phyloP scores from a whole-genome alignment of 2,113 vertebrate genomes.

The Australoheros scitulus region DNA sequence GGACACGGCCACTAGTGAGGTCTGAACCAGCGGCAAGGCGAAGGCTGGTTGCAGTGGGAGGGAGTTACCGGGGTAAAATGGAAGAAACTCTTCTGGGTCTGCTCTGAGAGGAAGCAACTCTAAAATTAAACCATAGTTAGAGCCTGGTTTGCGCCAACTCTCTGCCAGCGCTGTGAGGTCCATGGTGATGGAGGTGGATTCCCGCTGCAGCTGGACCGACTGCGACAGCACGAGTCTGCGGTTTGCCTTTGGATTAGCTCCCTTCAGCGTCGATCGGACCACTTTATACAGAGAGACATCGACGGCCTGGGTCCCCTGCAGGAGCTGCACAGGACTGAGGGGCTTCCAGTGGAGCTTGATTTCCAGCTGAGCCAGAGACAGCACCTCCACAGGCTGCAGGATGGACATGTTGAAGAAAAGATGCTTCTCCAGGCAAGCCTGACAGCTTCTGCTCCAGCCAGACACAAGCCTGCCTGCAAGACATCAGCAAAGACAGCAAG shows the following conservation, averaged over 20 bases:
- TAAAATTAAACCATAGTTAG: conserved; percentile 79
- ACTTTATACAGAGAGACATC: conserved; percentile 81
- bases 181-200: conserved; percentile 75
- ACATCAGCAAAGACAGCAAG: neutral
- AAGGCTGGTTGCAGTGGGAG: neutral
- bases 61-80: conserved; percentile 19
- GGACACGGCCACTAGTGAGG: conserved; percentile 85
- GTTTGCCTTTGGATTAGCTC: conserved; percentile 25
- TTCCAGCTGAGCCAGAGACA: conserved; percentile 87
- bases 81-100: conserved; percentile 15
- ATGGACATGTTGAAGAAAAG: conserved; percentile 88
- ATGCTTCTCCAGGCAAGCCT: conserved; percentile 81
- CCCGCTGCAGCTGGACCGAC: conserved; percentile 69
- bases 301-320: conserved; percentile 46
- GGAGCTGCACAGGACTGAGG: conserved; percentile 19
- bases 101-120: conserved; percentile 67
- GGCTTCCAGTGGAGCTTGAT: conserved; percentile 79
- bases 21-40: conserved; percentile 59
- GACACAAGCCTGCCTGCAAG: conserved; percentile 59
- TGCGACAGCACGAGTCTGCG: conserved; percentile 79
- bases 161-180: conserved; percentile 79
- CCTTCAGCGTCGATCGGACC: conserved; percentile 57
- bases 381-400: conserved; percentile 83
- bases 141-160: conserved; percentile 63
- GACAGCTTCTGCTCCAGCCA: conserved; percentile 48